Evolutionary conservation across 2,888 invertebrate species (phyloP), one percentile per base, ranked within the genome.

Genomic region (Caenorhabditis afra): DNA sequence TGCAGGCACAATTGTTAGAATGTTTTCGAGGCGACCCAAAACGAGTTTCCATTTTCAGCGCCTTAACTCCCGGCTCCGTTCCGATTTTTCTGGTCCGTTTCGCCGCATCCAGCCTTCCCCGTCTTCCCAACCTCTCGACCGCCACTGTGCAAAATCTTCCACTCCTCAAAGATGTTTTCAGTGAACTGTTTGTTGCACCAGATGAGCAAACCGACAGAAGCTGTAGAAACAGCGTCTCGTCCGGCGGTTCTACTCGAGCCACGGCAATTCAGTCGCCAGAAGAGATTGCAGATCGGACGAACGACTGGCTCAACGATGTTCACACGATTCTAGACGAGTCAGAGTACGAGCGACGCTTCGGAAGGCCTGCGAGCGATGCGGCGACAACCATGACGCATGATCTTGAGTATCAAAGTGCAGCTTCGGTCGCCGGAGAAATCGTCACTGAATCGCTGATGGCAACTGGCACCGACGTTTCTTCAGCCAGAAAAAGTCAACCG

Each of bases 1-100:
- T 71, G 8, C 71, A 71, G 16, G 71, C 71, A 8, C 62, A 71
- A 64, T 71, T 71, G 71, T 71, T 12, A 62, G 70, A 1, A n/a
- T 11, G 12, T 29, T 7, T n/a, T n/a, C n/a, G n/a, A n/a, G n/a
- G n/a, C 29, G 29, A 29, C 29, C 29, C 4, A 47, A 23, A 16
- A 22, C 41, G 3, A n/a, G 12, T 53, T 44, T 45, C n/a, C 39
- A 2, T 16, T 68, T 71, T 55, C 71, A 71, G 71, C 18, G 57
- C 49, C 1, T 29, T 71, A 11, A 35, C 49, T 18, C 47, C 22
- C 0, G 23, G 14, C 0, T 37, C 45, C n/a, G n/a, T 20, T 2
- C 70, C 70, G 3, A 53, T 61, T 0, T 70, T 70, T 20, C 23
- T 45, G 37, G 44, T 62, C 12, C 61, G 70, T 5, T 16, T 47